Conservation (phyloP, 2,797 vertebrate species). For the Tragelaphus eurycerus region DNA sequence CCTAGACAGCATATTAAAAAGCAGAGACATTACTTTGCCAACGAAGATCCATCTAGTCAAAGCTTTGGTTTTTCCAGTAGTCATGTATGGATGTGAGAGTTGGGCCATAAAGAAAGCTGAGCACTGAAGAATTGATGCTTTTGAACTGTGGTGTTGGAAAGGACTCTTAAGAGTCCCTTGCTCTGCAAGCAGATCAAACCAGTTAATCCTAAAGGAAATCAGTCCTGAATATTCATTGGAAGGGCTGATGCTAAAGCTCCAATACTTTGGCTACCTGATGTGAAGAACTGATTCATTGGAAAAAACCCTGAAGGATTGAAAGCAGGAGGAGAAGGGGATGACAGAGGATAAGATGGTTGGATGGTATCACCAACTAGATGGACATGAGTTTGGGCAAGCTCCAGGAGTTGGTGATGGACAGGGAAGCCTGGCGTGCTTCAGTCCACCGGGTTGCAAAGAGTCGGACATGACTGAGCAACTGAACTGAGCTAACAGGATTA, state of each 20-base stretch:
- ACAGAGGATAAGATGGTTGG: neutral
- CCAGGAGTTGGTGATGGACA: neutral
- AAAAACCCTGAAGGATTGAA: neutral
- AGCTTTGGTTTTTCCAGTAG: neutral
- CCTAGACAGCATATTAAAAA: neutral
- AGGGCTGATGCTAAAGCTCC: neutral
- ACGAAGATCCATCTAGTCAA: neutral
- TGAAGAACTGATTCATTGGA: neutral
- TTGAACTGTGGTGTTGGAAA: neutral
- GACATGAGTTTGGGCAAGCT: neutral
- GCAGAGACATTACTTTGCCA: neutral
- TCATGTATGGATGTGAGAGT: neutral
- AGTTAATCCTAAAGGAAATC: neutral
- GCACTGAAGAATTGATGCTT: neutral
- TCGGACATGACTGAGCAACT: neutral
- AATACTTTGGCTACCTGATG: neutral
- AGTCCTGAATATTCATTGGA: neutral
- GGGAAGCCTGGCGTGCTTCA: neutral
- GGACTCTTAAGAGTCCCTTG: neutral
- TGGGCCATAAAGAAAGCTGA: neutral
- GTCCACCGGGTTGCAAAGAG: neutral
- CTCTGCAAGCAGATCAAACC: neutral
- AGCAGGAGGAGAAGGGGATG: neutral
- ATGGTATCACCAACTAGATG: neutral
- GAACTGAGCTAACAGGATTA: neutral